phyloP scores from a whole-genome alignment of 2,888 invertebrate genomes.

The Drosophila paranaensis region DNA sequence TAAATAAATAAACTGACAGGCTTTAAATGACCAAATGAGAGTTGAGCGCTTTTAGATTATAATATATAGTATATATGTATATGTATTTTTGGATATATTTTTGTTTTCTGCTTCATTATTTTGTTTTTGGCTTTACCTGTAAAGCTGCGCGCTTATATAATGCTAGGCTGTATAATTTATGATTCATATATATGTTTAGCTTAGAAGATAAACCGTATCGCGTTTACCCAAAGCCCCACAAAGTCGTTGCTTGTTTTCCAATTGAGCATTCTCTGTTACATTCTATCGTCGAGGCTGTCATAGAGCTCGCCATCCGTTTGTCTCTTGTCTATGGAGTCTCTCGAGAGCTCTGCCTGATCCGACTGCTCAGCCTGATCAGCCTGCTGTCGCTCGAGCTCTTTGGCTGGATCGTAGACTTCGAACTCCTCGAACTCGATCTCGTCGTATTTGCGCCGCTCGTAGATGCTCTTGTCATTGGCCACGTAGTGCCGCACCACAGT shows the following conservation, averaged over 20 bases:
- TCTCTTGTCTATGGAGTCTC: slow-evolving; percentile 27
- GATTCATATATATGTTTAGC: slow-evolving; percentile 18
- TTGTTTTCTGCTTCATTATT: slow-evolving; percentile 2
- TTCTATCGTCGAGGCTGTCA: slow-evolving; percentile 83
- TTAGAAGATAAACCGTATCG: slow-evolving; percentile 23
- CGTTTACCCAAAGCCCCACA: slow-evolving; percentile 47
- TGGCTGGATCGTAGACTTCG: slow-evolving; percentile 88
- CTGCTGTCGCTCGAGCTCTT: slow-evolving; percentile 66
- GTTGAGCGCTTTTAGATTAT: slow-evolving; percentile 7
- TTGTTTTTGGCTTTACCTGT: slow-evolving; percentile 65
- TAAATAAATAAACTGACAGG: slow-evolving; percentile 12
- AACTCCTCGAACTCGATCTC: slow-evolving; percentile 95
- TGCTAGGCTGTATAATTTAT: slow-evolving; percentile 17
- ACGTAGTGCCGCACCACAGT: slow-evolving; percentile 88
- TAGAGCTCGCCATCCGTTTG: slow-evolving; percentile 65
- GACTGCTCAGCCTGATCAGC: slow-evolving; percentile 1
- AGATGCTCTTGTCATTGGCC: slow-evolving; percentile 87
- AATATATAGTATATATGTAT: slow-evolving; percentile 16
- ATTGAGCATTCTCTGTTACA: slow-evolving; percentile 53
- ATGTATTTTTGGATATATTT: slow-evolving; percentile 62
- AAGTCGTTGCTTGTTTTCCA: slow-evolving; percentile 46
- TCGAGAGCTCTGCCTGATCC: background rate
- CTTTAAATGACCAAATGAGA: background rate
- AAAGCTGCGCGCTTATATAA: slow-evolving; percentile 46
- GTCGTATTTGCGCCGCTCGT: slow-evolving; percentile 88